phyloP scores from a whole-genome alignment of 2,888 invertebrate species.

The Crematogaster levior region DNA sequence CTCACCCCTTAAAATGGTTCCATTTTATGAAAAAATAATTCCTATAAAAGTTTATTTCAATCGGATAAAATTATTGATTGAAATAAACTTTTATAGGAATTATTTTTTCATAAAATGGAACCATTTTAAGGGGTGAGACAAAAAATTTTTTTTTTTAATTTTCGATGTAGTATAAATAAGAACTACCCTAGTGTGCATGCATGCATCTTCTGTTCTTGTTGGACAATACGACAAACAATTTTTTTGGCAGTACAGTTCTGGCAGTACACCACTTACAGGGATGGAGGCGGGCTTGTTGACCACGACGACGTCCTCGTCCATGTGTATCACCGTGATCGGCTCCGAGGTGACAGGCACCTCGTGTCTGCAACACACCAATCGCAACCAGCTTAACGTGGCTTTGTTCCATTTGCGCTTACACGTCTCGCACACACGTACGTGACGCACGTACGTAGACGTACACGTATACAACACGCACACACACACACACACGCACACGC shows the following conservation, averaged over 20 bases:
- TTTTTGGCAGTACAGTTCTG: constrained; percentile 85
- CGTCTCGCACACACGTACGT: constrained; percentile 31
- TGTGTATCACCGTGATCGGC: constrained; percentile 98
- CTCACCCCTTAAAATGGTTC: too few species aligned
- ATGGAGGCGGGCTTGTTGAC: constrained; percentile 99
- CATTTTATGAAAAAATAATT: too few species aligned
- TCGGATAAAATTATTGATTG: too few species aligned
- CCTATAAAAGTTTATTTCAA: too few species aligned
- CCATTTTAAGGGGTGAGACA: too few species aligned
- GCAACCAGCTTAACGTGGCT: constrained; percentile 86
- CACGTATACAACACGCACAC: not conserved
- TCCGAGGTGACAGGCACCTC: constrained; percentile 99
- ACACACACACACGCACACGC: not conserved
- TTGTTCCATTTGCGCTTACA: constrained; percentile 73
- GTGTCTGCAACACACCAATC: constrained; percentile 93
- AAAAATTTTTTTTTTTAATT: too few species aligned
- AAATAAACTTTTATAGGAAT: too few species aligned
- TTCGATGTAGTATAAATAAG: too few species aligned
- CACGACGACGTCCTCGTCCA: constrained; percentile 99
- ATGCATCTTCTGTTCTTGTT: not conserved
- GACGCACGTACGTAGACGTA: not conserved
- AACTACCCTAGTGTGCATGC: not conserved
- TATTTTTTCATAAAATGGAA: too few species aligned
- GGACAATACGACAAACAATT: constrained; percentile 37
- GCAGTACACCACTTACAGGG: constrained; percentile 97